Evolutionary conservation across 2,888 invertebrate species (phyloP), one percentile per base, ranked within the genome.

Genomic region (Callimorpha dominula): DNA sequence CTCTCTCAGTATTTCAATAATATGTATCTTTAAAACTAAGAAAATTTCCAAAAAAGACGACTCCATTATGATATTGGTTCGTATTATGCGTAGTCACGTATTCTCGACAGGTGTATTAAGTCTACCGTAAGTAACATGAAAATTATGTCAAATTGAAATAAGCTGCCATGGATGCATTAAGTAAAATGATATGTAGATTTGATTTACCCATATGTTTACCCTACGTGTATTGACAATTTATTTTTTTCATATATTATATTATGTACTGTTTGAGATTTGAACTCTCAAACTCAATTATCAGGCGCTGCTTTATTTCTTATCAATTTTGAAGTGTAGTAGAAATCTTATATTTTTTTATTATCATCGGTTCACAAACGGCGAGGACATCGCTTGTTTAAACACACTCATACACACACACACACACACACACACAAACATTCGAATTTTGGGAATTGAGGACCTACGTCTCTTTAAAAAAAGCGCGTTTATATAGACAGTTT

Each of bases 61-160:
- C 68, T 70, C 74, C 49, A 43, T 71, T 42, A 15, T 66, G 68
- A 69, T 66, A 72, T 63, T 63, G 63, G 40, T 50, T 50, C 63
- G 50, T 63, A 31, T 31, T 31, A 31, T 14, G 20, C 60, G 31
- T 31, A 60, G 60, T 31, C 60, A 60, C 60, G 60, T 60, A 60
- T 60, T 60, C 60, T 60, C 60, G 60, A 60, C 60, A 60, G 20
- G 60, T 60, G 60, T 31, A 60, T 60, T 60, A 60, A 60, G 31
- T 60, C 60, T 31, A 31, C 12, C 31, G 31, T 60, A 60, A 60
- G 60, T 60, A 60, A 60, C 14, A 60, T 7, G 60, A 60, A 60
- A 60, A 60, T 60, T 60, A 60, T 60, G 60, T 60, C 60, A 60
- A 60, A 60, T 31, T 60, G 60, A 14, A 60, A 60, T 60, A 60